Evolutionary conservation across 2,888 invertebrate genomes (phyloP), one percentile per base, ranked within the genome.

Genomic region (Chromoteleia sp.): DNA sequence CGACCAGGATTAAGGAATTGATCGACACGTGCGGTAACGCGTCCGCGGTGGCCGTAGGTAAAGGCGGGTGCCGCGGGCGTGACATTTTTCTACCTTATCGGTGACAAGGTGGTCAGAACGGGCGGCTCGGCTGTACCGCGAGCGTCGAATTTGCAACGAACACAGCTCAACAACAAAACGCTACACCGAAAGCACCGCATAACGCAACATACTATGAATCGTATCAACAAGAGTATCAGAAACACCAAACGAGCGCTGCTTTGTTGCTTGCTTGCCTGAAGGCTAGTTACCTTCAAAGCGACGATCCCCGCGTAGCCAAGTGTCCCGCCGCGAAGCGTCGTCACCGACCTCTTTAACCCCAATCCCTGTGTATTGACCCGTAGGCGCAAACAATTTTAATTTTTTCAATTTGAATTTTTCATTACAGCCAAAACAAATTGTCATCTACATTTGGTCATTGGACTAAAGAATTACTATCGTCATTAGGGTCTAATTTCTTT

Each of bases 321-420:
- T 84, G 96, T 96, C 89, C 96, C 96, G 91, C 96, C 96, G 91
- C 96, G 95, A 92, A 97, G 94, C 92, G 97, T 96, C 93, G 96
- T 96, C 93, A 98, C 97, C 86, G 98, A 98, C 93, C 98, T 94
- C 94, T 98, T 98, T 93, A 98, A 95, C 90, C 97, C 97, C 97
- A 91, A 89, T 90, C 91, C 91, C 91, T 91, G 91, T 89, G 91
- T 91, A 91, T 91, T 91, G 90, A 91, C 91, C 91, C 91, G 91
- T 90, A 89, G 90, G 89, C 86, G 90, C 87, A 86, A 91, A 91
- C 84, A 91, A 88, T 88, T 85, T 87, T 86, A 87, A 89, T 85
- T 89, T 88, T 88, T 85, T 84, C 85, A 83, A 84, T 86, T 85
- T 87, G 86, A 78, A 80, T 85, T 65, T 63, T 81, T 76, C 63